Evolutionary conservation across 1,140 invertebrate genomes (phyloP), one percentile per base, ranked within the genome.

Genomic region (Ooceraea biroi): DNA sequence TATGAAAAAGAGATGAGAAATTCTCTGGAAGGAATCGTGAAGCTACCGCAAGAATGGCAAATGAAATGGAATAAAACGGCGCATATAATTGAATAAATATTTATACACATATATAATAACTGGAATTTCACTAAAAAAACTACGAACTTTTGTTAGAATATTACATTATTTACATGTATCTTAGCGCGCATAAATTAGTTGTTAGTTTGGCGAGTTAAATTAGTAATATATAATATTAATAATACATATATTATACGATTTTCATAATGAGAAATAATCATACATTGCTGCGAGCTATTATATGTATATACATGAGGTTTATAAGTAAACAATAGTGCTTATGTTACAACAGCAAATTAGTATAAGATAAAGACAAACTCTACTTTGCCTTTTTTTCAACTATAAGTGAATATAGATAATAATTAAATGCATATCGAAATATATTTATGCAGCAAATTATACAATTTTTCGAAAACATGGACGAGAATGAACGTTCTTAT

Each of bases 181-280:
- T 30, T 22, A 7, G 36, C 19, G 27, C n/a, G n/a, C 10, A 11
- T 50, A 36, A 63, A 36, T 30, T 36, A 30, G 8, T 65, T 10
- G 5, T 4, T 36, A 50, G 65, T 65, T 76, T 65, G 65, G 27
- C 3, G 14, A n/a, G n/a, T 17, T 76, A 58, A 36, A 36, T 76
- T 50, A 65, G n/a, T 50, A 65, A 65, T 65, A 48, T 36, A 27
- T 50, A 50, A 52, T 36, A 36, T n/a, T 41, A 76, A 36, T 63
- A 50, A 65, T 65, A n/a, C 7, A 36, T 36, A 36, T 36, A 76
- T n/a, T 50, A 65, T 65, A 52, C 50, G 27, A 65, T 76, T 63
- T 65, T 52, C n/a, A 65, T 63, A 76, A 30, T 76, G n/a, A 57
- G 57, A 63, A 63, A 48, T 76, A 65, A 65, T 76, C n/a, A n/a